Base-by-base conservation (phyloP, 1,140 invertebrate genomes). In the Trachymyrmex septentrionalis region DNA sequence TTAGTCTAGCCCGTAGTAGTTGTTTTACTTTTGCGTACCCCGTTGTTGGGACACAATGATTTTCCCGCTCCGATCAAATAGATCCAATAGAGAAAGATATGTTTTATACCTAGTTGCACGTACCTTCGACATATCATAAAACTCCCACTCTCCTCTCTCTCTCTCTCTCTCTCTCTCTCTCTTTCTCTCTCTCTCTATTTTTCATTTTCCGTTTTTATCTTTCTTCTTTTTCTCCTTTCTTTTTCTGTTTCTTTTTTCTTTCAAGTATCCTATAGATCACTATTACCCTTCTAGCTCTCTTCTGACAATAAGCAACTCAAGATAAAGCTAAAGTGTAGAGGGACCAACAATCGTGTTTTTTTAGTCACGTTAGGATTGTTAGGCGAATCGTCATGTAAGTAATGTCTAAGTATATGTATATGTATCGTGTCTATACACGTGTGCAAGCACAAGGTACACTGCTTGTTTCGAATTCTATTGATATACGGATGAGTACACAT, bases 281-380 rank as follows among this genome's bases (percentile, higher is more conserved):
- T 89, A 77, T 91, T 87, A 91, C 87, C 91, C 88, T 93, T 93
- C 86, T 93, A 94, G 93, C 91, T 94, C 92, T 94, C 92, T 91
- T 91, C 88, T 90, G 91, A 93, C 91, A 93, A 92, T 92, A 93
- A 94, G 89, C 92, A 93, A 93, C 90, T 94, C 94, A 95, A 95
- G 95, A 95, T 95, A 95, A 95, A 95, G 95, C 95, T 95, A 95
- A 95, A 95, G 89, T 93, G 92, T 95, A 95, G 94, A 95, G 95
- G 94, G 94, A 95, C 94, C 95, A 95, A 95, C 93, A 91, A 77
- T 93, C 90, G 87, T 92, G 87, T 91, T 88, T 85, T 85, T 87
- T 91, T 91, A 91, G 77, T 90, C 88, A 91, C 75, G 91, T 95
- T 94, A 95, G 93, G 90, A 94, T 95, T 95, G 93, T 94, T 95